Conservation (phyloP, 2,797 vertebrate genomes). For the Crypturellus tataupa region DNA sequence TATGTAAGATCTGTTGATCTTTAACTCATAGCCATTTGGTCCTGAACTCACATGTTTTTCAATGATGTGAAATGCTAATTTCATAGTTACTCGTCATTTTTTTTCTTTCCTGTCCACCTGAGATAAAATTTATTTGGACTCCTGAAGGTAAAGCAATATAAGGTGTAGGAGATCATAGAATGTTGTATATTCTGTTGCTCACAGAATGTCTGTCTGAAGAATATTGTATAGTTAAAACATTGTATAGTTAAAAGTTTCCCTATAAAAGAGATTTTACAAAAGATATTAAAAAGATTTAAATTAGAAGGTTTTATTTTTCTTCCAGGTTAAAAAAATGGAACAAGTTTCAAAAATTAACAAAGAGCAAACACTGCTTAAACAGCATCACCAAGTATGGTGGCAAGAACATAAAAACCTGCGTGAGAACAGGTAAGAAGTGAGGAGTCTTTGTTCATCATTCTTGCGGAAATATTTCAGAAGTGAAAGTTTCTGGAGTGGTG, state of each 20-base stretch:
- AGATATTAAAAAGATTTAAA: background rate
- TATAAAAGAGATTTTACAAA: conserved; percentile 18
- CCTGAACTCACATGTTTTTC: background rate
- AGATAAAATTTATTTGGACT: background rate
- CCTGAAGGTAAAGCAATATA: background rate
- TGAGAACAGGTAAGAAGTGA: conserved; percentile 85
- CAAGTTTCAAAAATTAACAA: conserved; percentile 87
- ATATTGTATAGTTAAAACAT: background rate
- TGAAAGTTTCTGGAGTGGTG: background rate
- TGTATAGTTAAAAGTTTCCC: background rate
- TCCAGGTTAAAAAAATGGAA: conserved; percentile 86
- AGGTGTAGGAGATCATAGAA: background rate
- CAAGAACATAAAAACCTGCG: conserved; percentile 84
- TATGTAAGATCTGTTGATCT: background rate
- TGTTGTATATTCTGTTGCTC: too few relatives aligned
- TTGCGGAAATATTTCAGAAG: background rate
- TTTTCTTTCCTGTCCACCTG: too few relatives aligned
- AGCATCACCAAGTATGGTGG: conserved; percentile 92
- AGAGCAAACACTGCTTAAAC: conserved; percentile 87
- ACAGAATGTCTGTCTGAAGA: too few relatives aligned
- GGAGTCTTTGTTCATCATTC: background rate
- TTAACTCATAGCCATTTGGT: background rate
- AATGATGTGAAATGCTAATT: background rate
- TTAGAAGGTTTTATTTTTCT: conserved; percentile 32
- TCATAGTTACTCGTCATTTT: background rate